Base-by-base conservation (phyloP, 2,797 vertebrate genomes). In the Peromyscus melanophrys region DNA sequence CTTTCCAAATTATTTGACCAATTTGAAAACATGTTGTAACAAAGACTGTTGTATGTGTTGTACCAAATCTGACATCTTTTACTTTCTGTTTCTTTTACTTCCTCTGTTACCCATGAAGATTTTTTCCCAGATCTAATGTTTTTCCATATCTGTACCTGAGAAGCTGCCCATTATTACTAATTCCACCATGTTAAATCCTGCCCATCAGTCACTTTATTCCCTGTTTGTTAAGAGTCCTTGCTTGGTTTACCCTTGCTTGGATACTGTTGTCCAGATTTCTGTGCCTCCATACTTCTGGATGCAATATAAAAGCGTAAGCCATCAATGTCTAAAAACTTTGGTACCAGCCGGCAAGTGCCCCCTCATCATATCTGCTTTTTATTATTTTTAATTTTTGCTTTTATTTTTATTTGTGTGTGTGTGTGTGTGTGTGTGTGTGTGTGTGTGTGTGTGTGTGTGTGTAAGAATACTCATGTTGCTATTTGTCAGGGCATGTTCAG, bases 1-100 rank as follows among this genome's bases (percentile, higher is more conserved):
- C 86, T 98, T 86, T 98, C 88, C 76, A 63, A 59, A 95, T 80
- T 96, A 92, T 96, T 98, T 96, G 94, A 96, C 96, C 84, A 85
- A 96, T 96, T 98, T 90, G 46, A 86, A 89, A 97, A 85, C 95
- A 46, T 82, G 97, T 98, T 97, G 90, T 95, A 95, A 27, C 16
- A 4, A 12, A 19, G 37, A 14, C 19, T 67, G 13, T n/a, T 69
- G 37, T 96, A 78, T 69, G n/a, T 57, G 1, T 63, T 77, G 17
- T 21, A 49, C 40, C n/a, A 52, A n/a, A 90, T 81, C 46, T 90
- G 59, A 46, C 9, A 2, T 3, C 37, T n/a, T 86, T 34, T 9
- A 37, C 2, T 40, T 69, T 84, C 10, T 23, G 8, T 71, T 16
- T 40, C 29, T 16, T 59, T 34, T 16, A 9, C 3, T 4, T 10